Conservation (phyloP, 2,113 vertebrate genomes). For the Corythornis vintsioides region DNA sequence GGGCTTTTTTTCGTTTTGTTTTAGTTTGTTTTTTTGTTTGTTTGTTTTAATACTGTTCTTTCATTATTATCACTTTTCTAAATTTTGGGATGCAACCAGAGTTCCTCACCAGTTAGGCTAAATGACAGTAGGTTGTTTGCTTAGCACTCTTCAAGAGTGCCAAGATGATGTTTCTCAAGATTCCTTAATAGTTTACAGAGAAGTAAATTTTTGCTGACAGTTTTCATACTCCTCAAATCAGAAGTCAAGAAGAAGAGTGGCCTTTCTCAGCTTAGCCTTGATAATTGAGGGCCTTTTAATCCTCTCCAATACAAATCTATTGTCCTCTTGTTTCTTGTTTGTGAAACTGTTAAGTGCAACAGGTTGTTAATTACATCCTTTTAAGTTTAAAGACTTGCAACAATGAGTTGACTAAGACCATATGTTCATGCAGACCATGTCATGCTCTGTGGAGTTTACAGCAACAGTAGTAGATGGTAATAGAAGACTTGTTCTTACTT, state of each 20-base stretch:
- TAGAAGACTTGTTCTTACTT: neutral
- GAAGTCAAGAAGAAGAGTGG: neutral
- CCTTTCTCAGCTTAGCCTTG: neutral
- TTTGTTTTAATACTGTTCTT: neutral
- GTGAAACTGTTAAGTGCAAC: neutral
- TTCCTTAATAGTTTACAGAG: neutral
- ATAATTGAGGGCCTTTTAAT: neutral
- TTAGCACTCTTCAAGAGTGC: neutral
- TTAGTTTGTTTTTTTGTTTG: neutral
- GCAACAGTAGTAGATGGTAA: neutral
- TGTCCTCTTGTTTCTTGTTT: neutral
- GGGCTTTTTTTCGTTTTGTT: too few species aligned
- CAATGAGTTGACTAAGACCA: neutral
- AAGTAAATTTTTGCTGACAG: neutral
- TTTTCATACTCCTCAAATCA: neutral
- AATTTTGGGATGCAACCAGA: neutral
- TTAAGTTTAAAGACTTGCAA: neutral
- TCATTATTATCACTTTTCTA: neutral
- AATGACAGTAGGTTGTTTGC: constrained; percentile 16
- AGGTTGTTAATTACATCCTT: neutral
- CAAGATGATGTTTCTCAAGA: neutral
- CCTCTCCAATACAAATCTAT: neutral
- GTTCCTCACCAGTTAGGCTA: neutral
- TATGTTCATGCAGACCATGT: neutral
- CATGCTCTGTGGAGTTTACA: neutral